Evolutionary conservation across 1,140 invertebrate genomes (phyloP).

Genomic region (Goniozus legneri): DNA sequence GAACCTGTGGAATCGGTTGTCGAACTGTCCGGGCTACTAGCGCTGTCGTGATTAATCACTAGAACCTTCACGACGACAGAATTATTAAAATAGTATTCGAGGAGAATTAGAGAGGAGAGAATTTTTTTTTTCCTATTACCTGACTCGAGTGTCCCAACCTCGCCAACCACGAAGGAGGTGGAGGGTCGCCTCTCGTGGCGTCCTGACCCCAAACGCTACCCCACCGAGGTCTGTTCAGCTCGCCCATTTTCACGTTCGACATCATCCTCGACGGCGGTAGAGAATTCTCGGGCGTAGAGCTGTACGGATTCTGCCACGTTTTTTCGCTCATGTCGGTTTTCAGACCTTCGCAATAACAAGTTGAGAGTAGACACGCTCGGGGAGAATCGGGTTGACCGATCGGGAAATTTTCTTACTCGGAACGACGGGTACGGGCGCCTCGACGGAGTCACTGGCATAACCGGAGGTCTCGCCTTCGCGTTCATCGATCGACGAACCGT

Average conservation of each 20-base stretch:
- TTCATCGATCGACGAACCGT: conserved; percentile 49
- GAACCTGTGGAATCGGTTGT: conserved; percentile 39
- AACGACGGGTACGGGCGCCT: conserved; percentile 21
- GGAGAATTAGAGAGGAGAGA: neutral
- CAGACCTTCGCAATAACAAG: too few relatives aligned
- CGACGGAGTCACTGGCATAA: conserved; percentile 67
- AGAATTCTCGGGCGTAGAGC: conserved; percentile 34
- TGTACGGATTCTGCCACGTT: conserved; percentile 43
- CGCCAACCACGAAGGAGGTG: conserved; percentile 60
- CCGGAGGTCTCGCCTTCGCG: conserved; percentile 68
- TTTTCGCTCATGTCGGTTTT: conserved; percentile 28
- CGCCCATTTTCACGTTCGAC: conserved; percentile 43
- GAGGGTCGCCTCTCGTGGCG: conserved; percentile 33
- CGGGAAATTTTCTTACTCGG: conserved; percentile 9
- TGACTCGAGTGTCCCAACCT: conserved; percentile 43
- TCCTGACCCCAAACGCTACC: conserved; percentile 68
- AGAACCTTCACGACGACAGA: conserved; percentile 31
- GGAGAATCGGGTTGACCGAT: neutral
- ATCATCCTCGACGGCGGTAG: conserved; percentile 39
- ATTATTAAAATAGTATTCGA: neutral
- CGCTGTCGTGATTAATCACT: conserved; percentile 48
- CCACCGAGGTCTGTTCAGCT: conserved; percentile 66
- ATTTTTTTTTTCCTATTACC: conserved; percentile 21
- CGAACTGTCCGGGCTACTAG: conserved; percentile 44
- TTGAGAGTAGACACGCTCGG: too few relatives aligned